Evolutionary conservation across 2,888 invertebrate genomes (phyloP), one percentile per base, ranked within the genome.

Genomic region (Lordiphosa fenestrarum): DNA sequence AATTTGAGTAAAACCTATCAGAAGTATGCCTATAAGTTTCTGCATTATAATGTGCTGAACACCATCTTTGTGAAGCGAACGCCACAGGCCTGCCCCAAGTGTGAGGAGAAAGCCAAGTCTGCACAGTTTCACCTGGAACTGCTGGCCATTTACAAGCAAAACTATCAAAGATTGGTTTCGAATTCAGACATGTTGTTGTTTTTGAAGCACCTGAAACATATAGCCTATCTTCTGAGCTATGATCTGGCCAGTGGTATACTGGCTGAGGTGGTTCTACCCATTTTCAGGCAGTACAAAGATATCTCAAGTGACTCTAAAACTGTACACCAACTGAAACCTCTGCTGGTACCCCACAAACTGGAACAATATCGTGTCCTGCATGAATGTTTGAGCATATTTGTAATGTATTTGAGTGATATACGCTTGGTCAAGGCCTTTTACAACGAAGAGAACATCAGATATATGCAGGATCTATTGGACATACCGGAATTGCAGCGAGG

Each of bases 401-500:
- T 86, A 3, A 85, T 87, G 73, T 89, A 88, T 73, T 65, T 90
- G 33, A 87, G 84, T 46, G 88, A 90, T 61, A 83, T 88, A 54
- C 84, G 87, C 2, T 69, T 90, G 46, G 82, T 89, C 1, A 88
- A 88, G 52, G 85, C 83, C 2, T 89, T 89, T 59, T 90, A 87
- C 60, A 88, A 85, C 39, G 86, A 86, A 21, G 88, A 89, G 61
- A 88, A 89, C 57, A 87, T 90, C 12, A 70, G 81, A 9, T 84
- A 89, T 57, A 73, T 90, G 66, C 85, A 88, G 58, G 87, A 89
- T 36, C 68, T 89, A 19, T 55, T 88, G 35, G 64, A 68, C 48
- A 80, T 87, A 40, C 88, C 89, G 4, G 84, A 84, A 33, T 55
- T 90, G 19, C 84, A 87, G 35, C 77, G 86, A n/a, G 77, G 77